Conservation (phyloP, 2,888 invertebrate species). For the Epinotia bilunana region DNA sequence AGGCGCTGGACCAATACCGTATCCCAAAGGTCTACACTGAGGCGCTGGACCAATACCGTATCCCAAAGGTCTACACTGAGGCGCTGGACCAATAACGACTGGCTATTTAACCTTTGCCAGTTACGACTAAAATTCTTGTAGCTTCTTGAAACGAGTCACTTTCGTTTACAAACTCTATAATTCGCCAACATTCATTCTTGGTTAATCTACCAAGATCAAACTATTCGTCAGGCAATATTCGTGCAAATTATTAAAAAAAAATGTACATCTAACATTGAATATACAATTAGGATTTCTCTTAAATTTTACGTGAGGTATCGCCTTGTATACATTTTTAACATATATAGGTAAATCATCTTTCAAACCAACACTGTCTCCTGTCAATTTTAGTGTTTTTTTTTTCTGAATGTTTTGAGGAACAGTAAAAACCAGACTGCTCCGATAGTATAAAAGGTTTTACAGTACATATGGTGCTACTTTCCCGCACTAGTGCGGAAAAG, state of each 20-base stretch:
- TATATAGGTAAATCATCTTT: background rate
- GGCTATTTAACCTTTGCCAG: too few relatives aligned
- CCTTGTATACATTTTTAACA: constrained; percentile 46
- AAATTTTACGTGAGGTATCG: constrained; percentile 51
- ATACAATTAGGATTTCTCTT: constrained; percentile 40
- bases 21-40: too few relatives aligned
- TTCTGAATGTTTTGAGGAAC: background rate
- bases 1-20: too few relatives aligned
- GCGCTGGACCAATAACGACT: too few relatives aligned
- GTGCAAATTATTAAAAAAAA: constrained; percentile 29
- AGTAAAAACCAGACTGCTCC: background rate
- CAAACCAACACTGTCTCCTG: background rate
- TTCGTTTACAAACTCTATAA: too few relatives aligned
- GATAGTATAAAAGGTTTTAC: background rate
- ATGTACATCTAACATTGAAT: constrained; percentile 24
- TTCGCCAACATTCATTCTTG: too few relatives aligned
- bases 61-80: too few relatives aligned
- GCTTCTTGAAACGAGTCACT: too few relatives aligned
- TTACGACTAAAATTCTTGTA: too few relatives aligned
- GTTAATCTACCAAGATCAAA: background rate
- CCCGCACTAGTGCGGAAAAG: too few relatives aligned
- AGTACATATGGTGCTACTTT: too few relatives aligned
- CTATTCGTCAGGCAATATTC: constrained; percentile 1
- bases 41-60: too few relatives aligned
- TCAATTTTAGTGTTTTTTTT: background rate